These are phyloP conservation scores for Hemicentrotus pulcherrimus DNA, from an alignment of 35 echinoderm and acorn worm species.

Conservation along the genomic window DNA sequence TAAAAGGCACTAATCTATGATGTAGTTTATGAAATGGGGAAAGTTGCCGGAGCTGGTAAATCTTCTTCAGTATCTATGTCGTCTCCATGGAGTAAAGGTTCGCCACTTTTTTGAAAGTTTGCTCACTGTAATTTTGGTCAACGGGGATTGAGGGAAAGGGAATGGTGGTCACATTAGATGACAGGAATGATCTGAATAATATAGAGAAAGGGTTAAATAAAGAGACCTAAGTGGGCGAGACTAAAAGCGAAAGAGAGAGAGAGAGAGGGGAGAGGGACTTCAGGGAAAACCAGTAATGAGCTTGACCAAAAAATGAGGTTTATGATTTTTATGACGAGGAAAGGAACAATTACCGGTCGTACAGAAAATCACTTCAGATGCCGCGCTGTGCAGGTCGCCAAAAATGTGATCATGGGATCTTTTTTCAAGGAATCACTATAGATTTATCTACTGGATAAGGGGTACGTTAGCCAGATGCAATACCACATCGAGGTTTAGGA, in stretches of 20 bases:
- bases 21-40: background rate
- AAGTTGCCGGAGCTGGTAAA: background rate
- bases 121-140: background rate
- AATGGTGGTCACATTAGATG: background rate
- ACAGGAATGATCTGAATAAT: background rate
- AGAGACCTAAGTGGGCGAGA: background rate
- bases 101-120: background rate
- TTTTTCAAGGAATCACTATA: background rate
- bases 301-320: background rate
- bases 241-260: background rate
- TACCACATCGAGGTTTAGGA: background rate
- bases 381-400: background rate
- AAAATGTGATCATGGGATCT: background rate
- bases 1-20: background rate
- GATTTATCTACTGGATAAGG: background rate
- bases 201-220: background rate
- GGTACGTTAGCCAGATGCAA: background rate
- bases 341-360: background rate
- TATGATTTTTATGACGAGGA: conserved; percentile 9
- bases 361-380: background rate
- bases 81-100: background rate
- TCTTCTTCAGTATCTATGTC: background rate
- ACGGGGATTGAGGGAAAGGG: background rate
- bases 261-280: background rate
- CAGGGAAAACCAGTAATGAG: background rate